These are phyloP conservation scores for Daktulosphaira vitifoliae DNA, from an alignment of 1,140 invertebrate genomes.

Conservation along the genomic window DNA sequence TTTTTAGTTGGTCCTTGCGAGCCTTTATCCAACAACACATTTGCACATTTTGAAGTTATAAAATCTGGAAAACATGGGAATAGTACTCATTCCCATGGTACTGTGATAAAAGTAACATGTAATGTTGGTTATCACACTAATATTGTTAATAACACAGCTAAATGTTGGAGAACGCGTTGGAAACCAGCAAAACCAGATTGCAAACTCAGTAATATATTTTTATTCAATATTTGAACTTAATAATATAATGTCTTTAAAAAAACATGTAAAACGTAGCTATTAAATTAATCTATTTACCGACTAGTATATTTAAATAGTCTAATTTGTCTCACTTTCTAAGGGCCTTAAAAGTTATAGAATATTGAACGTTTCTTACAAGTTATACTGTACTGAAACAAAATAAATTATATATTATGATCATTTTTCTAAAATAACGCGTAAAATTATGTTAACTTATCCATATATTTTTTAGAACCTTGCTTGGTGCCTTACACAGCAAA, in stretches of 20 bases:
- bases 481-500: conserved; percentile 54
- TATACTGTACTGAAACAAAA: too few relatives aligned
- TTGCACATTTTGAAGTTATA: conserved; percentile 56
- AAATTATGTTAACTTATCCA: neutral
- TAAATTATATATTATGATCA: too few relatives aligned
- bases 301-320: too few relatives aligned
- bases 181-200: conserved; percentile 69
- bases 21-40: conserved; percentile 53
- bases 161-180: conserved; percentile 69
- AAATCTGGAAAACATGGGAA: conserved; percentile 56
- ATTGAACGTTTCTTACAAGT: too few relatives aligned
- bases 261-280: too few relatives aligned
- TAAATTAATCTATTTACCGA: neutral
- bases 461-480: conserved; percentile 57
- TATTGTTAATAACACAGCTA: conserved; percentile 62
- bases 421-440: too few relatives aligned
- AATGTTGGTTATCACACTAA: conserved; percentile 64
- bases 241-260: too few relatives aligned
- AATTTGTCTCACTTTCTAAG: too few relatives aligned
- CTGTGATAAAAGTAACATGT: conserved; percentile 46
- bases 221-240: conserved; percentile 34
- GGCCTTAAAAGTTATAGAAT: too few relatives aligned
- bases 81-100: conserved; percentile 45
- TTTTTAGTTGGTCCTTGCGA: conserved; percentile 45
- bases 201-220: conserved; percentile 56